Conservation (phyloP, 1,140 invertebrate species). For the Cydia pomonella region DNA sequence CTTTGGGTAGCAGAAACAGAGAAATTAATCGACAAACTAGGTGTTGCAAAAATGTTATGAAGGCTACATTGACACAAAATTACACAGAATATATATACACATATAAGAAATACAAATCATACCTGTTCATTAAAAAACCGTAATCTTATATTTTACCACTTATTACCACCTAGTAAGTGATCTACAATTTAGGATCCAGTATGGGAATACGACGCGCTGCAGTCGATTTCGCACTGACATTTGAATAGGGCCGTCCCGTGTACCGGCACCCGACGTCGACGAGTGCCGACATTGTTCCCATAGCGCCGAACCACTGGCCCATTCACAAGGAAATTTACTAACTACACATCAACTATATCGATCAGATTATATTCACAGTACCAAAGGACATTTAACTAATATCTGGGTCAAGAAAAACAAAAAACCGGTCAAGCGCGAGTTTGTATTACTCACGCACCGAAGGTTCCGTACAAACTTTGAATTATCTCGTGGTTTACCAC, state of each 20-base stretch:
- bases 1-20: too few species aligned
- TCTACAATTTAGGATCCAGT: background rate
- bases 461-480: too few species aligned
- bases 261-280: constrained; percentile 74
- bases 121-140: too few species aligned
- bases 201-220: background rate
- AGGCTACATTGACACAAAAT: too few species aligned
- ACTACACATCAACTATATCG: constrained; percentile 3
- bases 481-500: too few species aligned
- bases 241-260: constrained; percentile 76
- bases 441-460: too few species aligned
- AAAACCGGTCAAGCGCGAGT: too few species aligned
- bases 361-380: background rate
- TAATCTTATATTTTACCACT: too few species aligned
- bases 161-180: background rate
- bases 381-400: background rate
- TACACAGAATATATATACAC: too few species aligned
- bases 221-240: constrained; percentile 68
- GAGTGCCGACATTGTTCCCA: constrained; percentile 75
- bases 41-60: too few species aligned
- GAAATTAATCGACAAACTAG: too few species aligned
- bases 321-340: constrained; percentile 77
- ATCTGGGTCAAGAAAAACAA: background rate
- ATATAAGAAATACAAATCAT: too few species aligned
- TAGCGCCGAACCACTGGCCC: constrained; percentile 66